Evolutionary conservation across 2,113 vertebrate species (phyloP).

Genomic region (Tyrannus savana): DNA sequence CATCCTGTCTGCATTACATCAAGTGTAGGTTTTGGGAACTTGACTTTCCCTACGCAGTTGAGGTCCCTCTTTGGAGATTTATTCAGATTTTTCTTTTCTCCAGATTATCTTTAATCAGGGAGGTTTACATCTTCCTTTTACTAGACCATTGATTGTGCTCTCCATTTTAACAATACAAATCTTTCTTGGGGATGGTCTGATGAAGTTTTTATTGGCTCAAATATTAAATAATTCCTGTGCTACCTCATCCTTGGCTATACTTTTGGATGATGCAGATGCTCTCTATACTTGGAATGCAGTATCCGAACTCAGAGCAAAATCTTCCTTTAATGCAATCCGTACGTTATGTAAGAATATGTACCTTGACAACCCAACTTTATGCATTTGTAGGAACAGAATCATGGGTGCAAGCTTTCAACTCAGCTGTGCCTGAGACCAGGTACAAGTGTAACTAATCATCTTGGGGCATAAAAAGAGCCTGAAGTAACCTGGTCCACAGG

Average conservation of each 20-base stretch:
- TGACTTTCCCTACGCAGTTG: not conserved
- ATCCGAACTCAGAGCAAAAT: constrained; percentile 19
- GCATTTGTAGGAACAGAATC: not conserved
- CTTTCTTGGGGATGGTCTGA: constrained; percentile 15
- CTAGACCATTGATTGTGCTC: not conserved
- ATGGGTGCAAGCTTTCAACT: not conserved
- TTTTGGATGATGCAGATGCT: constrained; percentile 24
- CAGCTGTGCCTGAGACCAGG: not conserved
- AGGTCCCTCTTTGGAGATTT: not conserved
- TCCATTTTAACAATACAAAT: constrained; percentile 1
- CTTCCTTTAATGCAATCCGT: not conserved
- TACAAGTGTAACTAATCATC: not conserved
- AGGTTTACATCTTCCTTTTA: constrained; percentile 10
- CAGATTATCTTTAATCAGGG: not conserved
- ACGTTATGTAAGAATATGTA: not conserved
- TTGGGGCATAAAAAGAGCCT: not conserved
- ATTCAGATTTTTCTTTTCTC: not conserved
- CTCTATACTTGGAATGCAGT: not conserved
- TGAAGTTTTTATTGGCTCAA: constrained; percentile 43
- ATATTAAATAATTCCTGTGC: constrained; percentile 28
- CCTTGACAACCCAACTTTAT: not conserved
- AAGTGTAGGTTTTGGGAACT: not conserved
- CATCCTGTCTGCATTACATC: not conserved
- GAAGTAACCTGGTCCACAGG: not conserved
- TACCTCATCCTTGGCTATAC: constrained; percentile 37